A percentile compares a stretch with the other conserved stretches of the same genome.
Evolutionary conservation across 2,888 invertebrate species (phyloP).

Genomic region (Dioctria rufipes): DNA sequence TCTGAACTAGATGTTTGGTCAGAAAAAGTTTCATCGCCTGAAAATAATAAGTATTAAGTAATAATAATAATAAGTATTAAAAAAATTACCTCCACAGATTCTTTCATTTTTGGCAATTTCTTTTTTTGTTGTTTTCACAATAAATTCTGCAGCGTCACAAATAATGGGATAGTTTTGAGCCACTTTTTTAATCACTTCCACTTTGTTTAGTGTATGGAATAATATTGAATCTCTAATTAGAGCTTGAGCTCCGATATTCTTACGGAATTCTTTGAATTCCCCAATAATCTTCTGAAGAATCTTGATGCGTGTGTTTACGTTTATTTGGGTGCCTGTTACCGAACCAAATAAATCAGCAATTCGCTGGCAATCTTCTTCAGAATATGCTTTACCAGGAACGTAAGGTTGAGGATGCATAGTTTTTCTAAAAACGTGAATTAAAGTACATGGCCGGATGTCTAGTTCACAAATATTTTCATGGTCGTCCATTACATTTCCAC

Average conservation of each 20-base stretch:
- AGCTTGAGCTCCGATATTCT: constrained; percentile 80
- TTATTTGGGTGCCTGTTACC: constrained; percentile 69
- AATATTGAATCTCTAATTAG: constrained; percentile 82
- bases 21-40: constrained; percentile 68
- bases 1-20: constrained; percentile 70
- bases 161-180: constrained; percentile 79
- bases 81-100: constrained; percentile 46
- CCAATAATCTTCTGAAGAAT: constrained; percentile 76
- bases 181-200: constrained; percentile 77
- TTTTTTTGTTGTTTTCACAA: constrained; percentile 69
- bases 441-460: constrained; percentile 74
- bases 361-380: constrained; percentile 52
- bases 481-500: constrained; percentile 77
- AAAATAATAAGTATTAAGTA: constrained; percentile 25
- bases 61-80: not conserved
- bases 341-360: constrained; percentile 63
- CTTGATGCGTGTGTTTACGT: constrained; percentile 73
- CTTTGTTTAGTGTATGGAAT: constrained; percentile 78
- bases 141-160: constrained; percentile 76
- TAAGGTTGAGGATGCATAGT: constrained; percentile 65
- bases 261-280: constrained; percentile 78
- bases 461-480: constrained; percentile 74
- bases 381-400: constrained; percentile 60
- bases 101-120: constrained; percentile 66
- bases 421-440: constrained; percentile 73